Conservation (phyloP, 2,113 vertebrate species). For the Cheirogaleus medius region DNA sequence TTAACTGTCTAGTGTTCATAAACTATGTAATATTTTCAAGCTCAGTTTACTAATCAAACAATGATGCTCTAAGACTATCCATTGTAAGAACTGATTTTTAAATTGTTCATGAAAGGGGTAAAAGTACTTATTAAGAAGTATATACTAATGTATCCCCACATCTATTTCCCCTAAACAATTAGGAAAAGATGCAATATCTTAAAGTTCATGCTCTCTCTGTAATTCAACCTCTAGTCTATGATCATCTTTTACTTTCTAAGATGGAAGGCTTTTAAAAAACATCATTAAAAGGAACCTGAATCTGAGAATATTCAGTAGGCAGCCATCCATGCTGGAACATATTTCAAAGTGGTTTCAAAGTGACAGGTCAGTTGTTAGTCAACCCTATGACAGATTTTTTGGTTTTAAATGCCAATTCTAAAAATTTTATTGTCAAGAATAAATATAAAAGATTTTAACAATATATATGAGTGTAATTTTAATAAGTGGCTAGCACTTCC, state of each 20-base stretch:
- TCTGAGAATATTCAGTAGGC: slow-evolving; percentile 15
- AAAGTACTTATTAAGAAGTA: neutral
- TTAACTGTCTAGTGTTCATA: neutral
- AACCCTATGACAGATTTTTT: slow-evolving; percentile 10
- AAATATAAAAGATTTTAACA: slow-evolving; percentile 55
- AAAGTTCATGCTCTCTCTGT: neutral
- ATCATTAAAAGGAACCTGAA: slow-evolving; percentile 28
- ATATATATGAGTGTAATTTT: slow-evolving; percentile 62
- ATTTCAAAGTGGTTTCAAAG: slow-evolving; percentile 37
- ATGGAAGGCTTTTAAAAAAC: neutral
- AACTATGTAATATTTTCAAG: neutral
- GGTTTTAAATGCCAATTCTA: slow-evolving; percentile 41
- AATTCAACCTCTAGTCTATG: neutral
- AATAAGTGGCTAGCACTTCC: slow-evolving; percentile 47
- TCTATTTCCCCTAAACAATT: neutral
- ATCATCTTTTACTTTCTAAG: neutral
- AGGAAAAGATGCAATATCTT: neutral
- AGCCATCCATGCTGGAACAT: neutral
- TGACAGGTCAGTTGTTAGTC: slow-evolving; percentile 44
- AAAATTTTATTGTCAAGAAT: slow-evolving; percentile 59
- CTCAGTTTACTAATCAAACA: neutral
- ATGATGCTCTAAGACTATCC: neutral
- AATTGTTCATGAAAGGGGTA: neutral
- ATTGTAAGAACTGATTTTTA: neutral
- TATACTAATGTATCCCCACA: neutral